Evolutionary conservation across 2,113 vertebrate species (phyloP), one percentile per base, ranked within the genome.

Genomic region (Crotalus horridus): DNA sequence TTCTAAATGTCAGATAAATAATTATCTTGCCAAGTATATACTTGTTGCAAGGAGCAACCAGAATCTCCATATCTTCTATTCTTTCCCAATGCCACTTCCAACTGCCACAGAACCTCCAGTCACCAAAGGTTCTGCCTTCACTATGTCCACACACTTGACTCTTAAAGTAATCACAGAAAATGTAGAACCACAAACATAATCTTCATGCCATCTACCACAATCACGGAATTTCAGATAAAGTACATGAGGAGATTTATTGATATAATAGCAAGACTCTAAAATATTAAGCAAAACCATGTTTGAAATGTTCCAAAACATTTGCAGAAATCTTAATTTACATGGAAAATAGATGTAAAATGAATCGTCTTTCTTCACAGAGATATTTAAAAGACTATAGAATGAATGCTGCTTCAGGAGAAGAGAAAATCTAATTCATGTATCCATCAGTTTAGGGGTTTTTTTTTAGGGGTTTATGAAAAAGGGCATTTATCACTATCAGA

Each of bases 91-190:
- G 87, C 7, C 9, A 24, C 26, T 11, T 85, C 24, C 64, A 89
- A 87, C 93, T 93, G 93, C 13, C 93, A 93, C 21, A 39, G 93
- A 91, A 93, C 69, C 46, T 91, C 85, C 90, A 7, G 39, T 33
- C 24, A 46, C 20, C 12, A 61, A 92, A 59, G 6, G 20, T 89
- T 92, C 93, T 94, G n/a, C 56, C 15, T 48, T 85, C 2, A 23
- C 24, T 51, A 89, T 86, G 33, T 26, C 26, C n/a, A 51, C 29
- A 43, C 81, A 56, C 29, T 26, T 69, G 51, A 89, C 33, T 26
- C 39, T 33, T 2, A 55, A 81, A 81, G 20, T 56, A 87, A 55
- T n/a, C 51, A 64, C 23, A 33, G 46, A 13, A 93, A n/a, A 88
- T 15, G 46, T 39, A 59, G 21, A 85, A 17, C 23, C 4, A 61